These are phyloP conservation scores for Heliocidaris tuberculata DNA, from an alignment of 35 echinoderm and acorn worm species.

Conservation along the genomic window DNA sequence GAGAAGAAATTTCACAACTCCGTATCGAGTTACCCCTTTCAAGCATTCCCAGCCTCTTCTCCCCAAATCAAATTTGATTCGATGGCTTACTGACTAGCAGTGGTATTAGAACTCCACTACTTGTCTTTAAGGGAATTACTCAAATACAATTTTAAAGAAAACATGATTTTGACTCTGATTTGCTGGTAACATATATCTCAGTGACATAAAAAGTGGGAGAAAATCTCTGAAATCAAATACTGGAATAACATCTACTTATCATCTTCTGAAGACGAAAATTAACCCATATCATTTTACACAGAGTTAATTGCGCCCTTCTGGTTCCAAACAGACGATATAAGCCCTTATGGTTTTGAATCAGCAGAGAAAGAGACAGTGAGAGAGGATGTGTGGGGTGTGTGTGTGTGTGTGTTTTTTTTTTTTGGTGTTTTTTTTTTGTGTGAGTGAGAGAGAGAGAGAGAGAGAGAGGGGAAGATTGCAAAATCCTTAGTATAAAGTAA, in stretches of 20 bases:
- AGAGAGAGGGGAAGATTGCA: too few relatives aligned
- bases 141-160: neutral
- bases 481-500: too few relatives aligned
- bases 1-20: neutral
- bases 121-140: neutral
- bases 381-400: too few relatives aligned
- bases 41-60: neutral
- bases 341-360: too few relatives aligned
- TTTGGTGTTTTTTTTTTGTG: too few relatives aligned
- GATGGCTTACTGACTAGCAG: neutral
- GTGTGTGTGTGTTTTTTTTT: too few relatives aligned
- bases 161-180: neutral
- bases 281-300: too few relatives aligned
- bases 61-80: neutral
- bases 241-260: neutral
- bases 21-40: neutral
- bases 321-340: neutral
- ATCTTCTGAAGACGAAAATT: too few relatives aligned
- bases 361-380: too few relatives aligned
- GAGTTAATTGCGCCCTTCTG: too few relatives aligned
- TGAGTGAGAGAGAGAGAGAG: too few relatives aligned
- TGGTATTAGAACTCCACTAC: neutral
- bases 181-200: neutral
- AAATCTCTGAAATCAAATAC: neutral
- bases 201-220: neutral